Percentiles rank a stretch among this genome's conserved stretches.
These are phyloP conservation scores for Bovichtus variegatus DNA, from an alignment of 2,797 vertebrate genomes.

Conservation along the genomic window DNA sequence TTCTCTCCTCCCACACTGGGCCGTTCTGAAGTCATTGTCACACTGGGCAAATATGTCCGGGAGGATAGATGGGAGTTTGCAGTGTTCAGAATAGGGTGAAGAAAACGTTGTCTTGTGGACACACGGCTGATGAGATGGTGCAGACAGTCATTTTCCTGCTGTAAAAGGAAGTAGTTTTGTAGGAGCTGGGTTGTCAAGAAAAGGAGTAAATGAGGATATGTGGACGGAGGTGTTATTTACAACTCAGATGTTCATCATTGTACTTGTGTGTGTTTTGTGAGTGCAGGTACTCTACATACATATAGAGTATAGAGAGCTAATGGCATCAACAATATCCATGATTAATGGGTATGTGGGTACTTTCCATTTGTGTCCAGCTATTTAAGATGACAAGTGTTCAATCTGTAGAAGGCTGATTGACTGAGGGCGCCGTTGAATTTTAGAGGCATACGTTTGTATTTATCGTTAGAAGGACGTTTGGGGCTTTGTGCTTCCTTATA, in stretches of 20 bases:
- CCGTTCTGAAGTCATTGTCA: constrained; percentile 67
- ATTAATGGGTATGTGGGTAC: background rate
- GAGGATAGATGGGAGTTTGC: constrained; percentile 77
- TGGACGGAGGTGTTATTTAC: constrained; percentile 12
- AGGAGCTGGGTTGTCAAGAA: constrained; percentile 40
- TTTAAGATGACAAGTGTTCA: constrained; percentile 11
- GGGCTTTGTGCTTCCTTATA: background rate
- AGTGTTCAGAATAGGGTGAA: constrained; percentile 54
- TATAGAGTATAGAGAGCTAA: background rate
- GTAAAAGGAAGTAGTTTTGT: constrained; percentile 34
- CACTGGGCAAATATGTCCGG: constrained; percentile 58
- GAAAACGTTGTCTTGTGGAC: constrained; percentile 64
- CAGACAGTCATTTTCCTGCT: constrained; percentile 45
- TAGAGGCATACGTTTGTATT: background rate
- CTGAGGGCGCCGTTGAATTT: background rate
- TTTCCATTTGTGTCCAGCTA: constrained; percentile 12
- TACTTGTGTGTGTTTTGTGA: background rate
- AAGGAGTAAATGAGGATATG: constrained; percentile 40
- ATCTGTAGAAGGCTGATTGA: background rate
- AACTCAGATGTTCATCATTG: constrained; percentile 15
- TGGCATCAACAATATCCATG: background rate
- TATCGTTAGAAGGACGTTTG: background rate
- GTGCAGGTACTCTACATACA: background rate
- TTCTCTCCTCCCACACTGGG: constrained; percentile 54
- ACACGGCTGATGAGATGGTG: constrained; percentile 41